Percentiles rank a stretch among this genome's conserved stretches.
Evolutionary conservation across 2,113 vertebrate species (phyloP).

Genomic region (Candoia aspera): DNA sequence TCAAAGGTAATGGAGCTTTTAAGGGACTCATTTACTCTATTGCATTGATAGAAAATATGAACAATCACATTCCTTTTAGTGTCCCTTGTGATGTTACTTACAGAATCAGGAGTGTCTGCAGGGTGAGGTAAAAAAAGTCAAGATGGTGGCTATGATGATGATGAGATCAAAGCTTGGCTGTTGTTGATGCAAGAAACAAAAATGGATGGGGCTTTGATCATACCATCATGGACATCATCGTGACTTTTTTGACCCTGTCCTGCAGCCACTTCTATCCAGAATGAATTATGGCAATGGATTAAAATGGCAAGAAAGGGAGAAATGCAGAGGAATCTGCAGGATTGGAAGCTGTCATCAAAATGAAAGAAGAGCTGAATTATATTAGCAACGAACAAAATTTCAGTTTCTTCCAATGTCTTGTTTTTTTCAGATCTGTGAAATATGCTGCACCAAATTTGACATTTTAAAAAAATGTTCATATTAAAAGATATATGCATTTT

Average conservation of each 20-base stretch:
- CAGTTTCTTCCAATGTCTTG: not conserved
- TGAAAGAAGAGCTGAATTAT: not conserved
- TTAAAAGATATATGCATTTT: too few relatives aligned
- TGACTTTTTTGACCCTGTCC: not conserved
- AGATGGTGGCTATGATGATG: not conserved
- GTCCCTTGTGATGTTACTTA: conserved; percentile 9
- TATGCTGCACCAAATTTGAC: not conserved
- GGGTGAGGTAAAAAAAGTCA: conserved; percentile 10
- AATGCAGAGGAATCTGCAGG: not conserved
- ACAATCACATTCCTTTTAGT: conserved; percentile 26
- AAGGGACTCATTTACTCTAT: not conserved
- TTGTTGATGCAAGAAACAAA: not conserved
- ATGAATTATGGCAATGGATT: not conserved
- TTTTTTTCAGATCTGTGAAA: not conserved
- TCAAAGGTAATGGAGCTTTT: not conserved
- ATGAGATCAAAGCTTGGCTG: not conserved
- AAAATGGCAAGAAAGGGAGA: not conserved
- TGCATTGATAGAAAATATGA: not conserved
- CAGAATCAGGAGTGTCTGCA: not conserved
- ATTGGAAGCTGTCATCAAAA: not conserved
- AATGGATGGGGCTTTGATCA: not conserved
- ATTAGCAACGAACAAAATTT: not conserved
- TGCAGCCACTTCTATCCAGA: not conserved
- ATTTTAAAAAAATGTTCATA: not conserved
- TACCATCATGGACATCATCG: not conserved